Conservation (phyloP, 2,888 invertebrate species). For the Orthosia gracilis region DNA sequence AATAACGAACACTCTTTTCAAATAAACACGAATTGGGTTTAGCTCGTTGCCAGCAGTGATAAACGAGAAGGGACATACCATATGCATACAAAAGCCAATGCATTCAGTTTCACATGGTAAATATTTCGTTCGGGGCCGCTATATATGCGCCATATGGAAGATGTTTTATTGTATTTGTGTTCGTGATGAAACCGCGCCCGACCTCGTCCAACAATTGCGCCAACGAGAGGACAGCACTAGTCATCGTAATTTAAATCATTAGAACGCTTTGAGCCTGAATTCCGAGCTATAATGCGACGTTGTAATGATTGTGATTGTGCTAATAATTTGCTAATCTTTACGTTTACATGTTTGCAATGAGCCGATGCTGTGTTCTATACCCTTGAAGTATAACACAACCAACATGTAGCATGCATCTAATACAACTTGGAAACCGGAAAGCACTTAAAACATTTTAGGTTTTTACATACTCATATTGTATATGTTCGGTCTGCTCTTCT, state of each 20-base stretch:
- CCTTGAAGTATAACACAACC: not conserved
- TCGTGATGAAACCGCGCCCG: constrained; percentile 85
- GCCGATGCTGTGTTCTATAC: not conserved
- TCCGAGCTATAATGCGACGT: constrained; percentile 43
- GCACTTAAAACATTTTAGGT: not conserved
- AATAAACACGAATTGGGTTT: constrained; percentile 12
- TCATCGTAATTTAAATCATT: constrained; percentile 87
- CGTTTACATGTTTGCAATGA: constrained; percentile 28
- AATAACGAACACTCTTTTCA: constrained; percentile 27
- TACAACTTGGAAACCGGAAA: not conserved
- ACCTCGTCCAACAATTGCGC: constrained; percentile 85
- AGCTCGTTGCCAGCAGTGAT: constrained; percentile 6
- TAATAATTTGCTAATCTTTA: no score
- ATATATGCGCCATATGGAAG: constrained; percentile 70
- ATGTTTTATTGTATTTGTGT: constrained; percentile 82
- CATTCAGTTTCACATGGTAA: constrained; percentile 48
- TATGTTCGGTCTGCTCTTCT: no score
- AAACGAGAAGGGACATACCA: constrained; percentile 21
- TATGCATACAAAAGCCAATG: constrained; percentile 44
- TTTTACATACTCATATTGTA: not conserved
- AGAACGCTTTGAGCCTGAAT: constrained; percentile 69
- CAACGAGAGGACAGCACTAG: constrained; percentile 83
- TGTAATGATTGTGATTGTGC: constrained; percentile 55
- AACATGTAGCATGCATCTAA: no score
- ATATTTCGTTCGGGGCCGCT: constrained; percentile 41